Conservation (phyloP, 2,113 vertebrate species). For the Corythoichthys intestinalis region DNA sequence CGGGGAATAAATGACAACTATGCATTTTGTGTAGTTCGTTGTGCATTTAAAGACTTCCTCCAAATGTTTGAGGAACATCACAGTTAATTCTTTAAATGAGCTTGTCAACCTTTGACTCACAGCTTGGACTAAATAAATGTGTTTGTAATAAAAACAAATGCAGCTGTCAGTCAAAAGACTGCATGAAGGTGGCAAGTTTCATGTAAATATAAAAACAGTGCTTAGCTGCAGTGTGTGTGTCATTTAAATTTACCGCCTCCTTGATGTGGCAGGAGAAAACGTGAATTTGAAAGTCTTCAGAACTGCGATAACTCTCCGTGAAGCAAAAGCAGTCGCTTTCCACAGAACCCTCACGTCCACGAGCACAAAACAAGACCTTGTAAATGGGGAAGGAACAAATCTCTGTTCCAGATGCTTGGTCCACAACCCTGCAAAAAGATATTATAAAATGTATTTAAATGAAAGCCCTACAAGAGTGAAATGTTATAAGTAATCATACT, state of each 20-base stretch:
- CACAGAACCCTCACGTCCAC: constrained; percentile 82
- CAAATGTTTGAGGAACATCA: background rate
- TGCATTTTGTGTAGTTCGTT: background rate
- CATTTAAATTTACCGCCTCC: constrained; percentile 85
- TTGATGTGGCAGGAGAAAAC: constrained; percentile 97
- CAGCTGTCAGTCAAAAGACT: background rate
- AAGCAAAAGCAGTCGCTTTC: constrained; percentile 94
- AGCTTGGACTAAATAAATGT: background rate
- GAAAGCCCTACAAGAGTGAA: background rate
- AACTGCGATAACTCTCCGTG: constrained; percentile 91
- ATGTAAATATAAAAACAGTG: background rate
- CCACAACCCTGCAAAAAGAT: constrained; percentile 77
- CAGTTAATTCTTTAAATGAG: background rate
- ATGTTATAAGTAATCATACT: background rate
- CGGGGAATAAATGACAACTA: background rate
- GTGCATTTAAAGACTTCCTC: background rate
- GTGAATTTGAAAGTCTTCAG: constrained; percentile 97
- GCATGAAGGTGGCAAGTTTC: background rate
- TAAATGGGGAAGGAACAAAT: constrained; percentile 94
- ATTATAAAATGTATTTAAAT: background rate
- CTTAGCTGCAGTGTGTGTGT: background rate
- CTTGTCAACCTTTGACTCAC: background rate
- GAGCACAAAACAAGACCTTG: constrained; percentile 94
- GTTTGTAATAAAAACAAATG: background rate
- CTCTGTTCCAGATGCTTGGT: constrained; percentile 82